phyloP scores from a whole-genome alignment of 2,113 vertebrate genomes.

The Gnathonemus longibarbis region DNA sequence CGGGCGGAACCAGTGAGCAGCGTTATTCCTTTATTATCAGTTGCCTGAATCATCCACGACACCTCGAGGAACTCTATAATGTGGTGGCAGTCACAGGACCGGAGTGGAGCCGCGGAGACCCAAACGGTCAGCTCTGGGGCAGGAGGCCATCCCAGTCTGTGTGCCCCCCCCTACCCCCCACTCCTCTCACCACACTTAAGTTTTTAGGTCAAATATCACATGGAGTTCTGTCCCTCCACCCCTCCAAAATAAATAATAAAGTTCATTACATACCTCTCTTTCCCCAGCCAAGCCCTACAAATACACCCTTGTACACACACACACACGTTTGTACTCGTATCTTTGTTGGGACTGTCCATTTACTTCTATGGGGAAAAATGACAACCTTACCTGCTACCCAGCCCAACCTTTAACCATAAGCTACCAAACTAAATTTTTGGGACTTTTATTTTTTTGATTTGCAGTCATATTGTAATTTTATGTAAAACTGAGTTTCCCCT shows the following conservation, averaged over 20 bases:
- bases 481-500: too few relatives aligned
- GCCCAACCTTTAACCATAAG: not conserved
- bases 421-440: not conserved
- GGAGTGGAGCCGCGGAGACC: not conserved
- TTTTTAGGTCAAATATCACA: not conserved
- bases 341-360: not conserved
- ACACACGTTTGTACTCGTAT: not conserved
- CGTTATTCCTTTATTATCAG: too few relatives aligned
- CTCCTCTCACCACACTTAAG: not conserved
- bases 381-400: not conserved
- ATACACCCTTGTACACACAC: not conserved
- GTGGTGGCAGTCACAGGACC: not conserved
- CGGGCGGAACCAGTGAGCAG: not conserved
- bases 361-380: not conserved
- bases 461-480: too few relatives aligned
- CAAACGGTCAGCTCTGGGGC: not conserved
- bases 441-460: not conserved
- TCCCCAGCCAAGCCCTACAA: not conserved
- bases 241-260: not conserved
- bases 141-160: not conserved
- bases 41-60: too few relatives aligned
- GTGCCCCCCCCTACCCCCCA: too few relatives aligned
- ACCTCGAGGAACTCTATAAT: too few relatives aligned
- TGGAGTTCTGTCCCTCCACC: not conserved
- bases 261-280: not conserved